phyloP scores from a whole-genome alignment of 2,888 invertebrate species.

The Balanococcus diminutus region DNA sequence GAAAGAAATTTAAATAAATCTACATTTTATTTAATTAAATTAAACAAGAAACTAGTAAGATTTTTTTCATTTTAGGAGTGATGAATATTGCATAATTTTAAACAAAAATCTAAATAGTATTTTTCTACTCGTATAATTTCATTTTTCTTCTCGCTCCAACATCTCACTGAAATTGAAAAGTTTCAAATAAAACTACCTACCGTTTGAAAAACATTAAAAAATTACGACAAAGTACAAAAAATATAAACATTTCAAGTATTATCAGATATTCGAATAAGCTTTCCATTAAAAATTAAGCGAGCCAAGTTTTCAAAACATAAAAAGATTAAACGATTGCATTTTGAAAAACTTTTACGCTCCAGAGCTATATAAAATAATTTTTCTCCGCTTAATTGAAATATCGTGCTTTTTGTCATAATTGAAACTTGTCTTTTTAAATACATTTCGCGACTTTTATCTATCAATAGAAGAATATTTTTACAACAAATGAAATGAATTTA shows the following conservation, averaged over 20 bases:
- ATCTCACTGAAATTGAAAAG: background rate
- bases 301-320: background rate
- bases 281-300: background rate
- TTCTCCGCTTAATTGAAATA: background rate
- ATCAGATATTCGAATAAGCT: background rate
- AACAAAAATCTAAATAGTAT: no score
- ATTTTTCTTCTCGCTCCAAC: no score
- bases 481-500: background rate
- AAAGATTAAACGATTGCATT: background rate
- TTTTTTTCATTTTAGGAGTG: no score
- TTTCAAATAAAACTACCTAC: background rate
- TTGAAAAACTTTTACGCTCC: background rate
- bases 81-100: no score
- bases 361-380: background rate
- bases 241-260: no score
- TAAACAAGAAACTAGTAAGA: no score
- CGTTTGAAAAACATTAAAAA: background rate
- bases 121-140: no score
- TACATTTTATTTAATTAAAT: no score
- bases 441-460: background rate
- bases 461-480: background rate
- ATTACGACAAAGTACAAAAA: background rate
- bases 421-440: background rate
- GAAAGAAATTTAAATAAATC: no score
- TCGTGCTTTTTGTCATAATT: background rate